Evolutionary conservation across 1,140 invertebrate species (phyloP).

Genomic region (Xylocopa sonorina): DNA sequence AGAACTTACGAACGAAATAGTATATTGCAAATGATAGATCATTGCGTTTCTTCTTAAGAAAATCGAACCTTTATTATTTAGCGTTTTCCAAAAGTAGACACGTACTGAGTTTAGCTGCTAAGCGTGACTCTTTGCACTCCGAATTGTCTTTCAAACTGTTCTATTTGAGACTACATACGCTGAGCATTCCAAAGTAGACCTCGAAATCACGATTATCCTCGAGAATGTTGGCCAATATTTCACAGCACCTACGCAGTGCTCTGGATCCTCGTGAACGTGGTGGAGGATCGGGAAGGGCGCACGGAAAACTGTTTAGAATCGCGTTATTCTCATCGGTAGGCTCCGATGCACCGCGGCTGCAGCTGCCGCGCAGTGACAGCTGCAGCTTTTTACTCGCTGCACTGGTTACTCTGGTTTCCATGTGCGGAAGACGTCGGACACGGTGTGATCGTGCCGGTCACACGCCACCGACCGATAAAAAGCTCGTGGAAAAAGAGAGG

Average conservation of each 20-base stretch:
- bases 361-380: slow-evolving; percentile 47
- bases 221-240: too few relatives aligned
- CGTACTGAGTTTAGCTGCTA: too few relatives aligned
- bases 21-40: too few relatives aligned
- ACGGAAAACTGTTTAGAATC: slow-evolving; percentile 32
- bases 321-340: slow-evolving; percentile 33
- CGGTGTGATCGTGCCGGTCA: slow-evolving; percentile 29
- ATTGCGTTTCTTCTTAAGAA: too few relatives aligned
- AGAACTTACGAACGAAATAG: too few relatives aligned
- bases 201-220: too few relatives aligned
- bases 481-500: slow-evolving; percentile 10
- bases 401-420: slow-evolving; percentile 59
- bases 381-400: slow-evolving; percentile 50
- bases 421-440: slow-evolving; percentile 45
- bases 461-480: slow-evolving; percentile 31
- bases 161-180: too few relatives aligned
- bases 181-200: too few relatives aligned
- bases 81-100: too few relatives aligned
- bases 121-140: too few relatives aligned
- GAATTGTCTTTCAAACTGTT: too few relatives aligned
- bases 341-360: slow-evolving; percentile 31
- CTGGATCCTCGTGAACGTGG: not conserved
- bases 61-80: too few relatives aligned
- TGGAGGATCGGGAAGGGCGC: slow-evolving; percentile 22
- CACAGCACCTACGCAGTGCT: not conserved